Evolutionary conservation across 2,888 invertebrate species (phyloP).

Genomic region (Heteromyza rotundicornis): DNA sequence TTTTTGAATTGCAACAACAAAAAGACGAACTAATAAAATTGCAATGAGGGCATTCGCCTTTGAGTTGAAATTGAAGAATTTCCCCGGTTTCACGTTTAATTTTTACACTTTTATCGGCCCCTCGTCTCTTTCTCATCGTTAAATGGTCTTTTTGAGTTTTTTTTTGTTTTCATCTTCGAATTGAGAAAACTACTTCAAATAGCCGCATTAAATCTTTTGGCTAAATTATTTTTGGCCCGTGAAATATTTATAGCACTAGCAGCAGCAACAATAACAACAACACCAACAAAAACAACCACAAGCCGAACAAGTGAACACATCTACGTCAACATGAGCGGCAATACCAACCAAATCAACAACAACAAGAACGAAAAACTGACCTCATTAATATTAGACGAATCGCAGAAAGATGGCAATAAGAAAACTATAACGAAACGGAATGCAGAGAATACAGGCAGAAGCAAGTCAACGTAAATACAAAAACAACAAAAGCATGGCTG

Average conservation of each 20-base stretch:
- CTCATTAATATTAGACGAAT: not conserved
- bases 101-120: not conserved
- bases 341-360: no score
- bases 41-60: not conserved
- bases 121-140: not conserved
- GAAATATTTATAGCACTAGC: not conserved
- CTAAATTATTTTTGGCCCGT: not conserved
- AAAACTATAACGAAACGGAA: not conserved
- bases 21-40: not conserved
- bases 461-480: no score
- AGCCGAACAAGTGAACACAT: not conserved
- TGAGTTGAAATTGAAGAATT: not conserved
- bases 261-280: not conserved
- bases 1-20: no score
- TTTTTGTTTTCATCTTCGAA: not conserved
- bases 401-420: not conserved
- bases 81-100: not conserved
- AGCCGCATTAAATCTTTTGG: not conserved
- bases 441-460: not conserved
- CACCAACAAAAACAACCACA: not conserved
- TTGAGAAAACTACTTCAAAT: not conserved
- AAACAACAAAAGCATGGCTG: no score
- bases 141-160: not conserved
- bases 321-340: not conserved
- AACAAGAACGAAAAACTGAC: not conserved